Evolutionary conservation across 2,888 invertebrate species (phyloP).

Genomic region (Himalopsyche anomala): DNA sequence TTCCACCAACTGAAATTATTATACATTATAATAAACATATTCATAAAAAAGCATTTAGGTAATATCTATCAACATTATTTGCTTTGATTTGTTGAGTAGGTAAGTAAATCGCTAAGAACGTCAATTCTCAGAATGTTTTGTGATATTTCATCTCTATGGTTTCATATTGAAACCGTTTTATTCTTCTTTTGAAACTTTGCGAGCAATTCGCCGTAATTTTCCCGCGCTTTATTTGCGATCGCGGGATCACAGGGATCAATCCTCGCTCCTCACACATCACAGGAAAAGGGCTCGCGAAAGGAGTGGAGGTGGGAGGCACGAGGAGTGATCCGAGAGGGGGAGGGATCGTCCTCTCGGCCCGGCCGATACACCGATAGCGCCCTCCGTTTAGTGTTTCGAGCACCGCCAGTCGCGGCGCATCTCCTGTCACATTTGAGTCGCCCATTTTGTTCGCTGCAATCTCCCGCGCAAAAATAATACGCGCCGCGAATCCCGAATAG

Average conservation of each 20-base stretch:
- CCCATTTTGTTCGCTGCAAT: neutral
- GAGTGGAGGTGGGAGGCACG: neutral
- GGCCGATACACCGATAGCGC: neutral
- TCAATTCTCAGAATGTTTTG: no score
- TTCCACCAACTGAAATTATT: no score
- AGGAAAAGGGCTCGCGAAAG: neutral
- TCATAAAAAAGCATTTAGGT: no score
- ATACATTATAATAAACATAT: no score
- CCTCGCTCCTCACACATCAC: neutral
- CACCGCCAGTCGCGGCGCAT: slow-evolving; percentile 16
- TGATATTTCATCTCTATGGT: no score
- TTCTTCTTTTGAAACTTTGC: neutral
- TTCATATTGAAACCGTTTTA: neutral
- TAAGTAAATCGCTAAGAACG: no score
- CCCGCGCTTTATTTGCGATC: slow-evolving; percentile 17
- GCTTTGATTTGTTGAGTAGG: no score
- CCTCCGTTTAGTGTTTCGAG: slow-evolving; percentile 22
- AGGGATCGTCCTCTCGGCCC: slow-evolving; percentile 34
- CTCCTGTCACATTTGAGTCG: slow-evolving; percentile 2
- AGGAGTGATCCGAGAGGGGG: neutral
- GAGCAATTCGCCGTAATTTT: neutral
- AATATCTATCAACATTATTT: no score
- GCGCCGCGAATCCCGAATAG: slow-evolving; percentile 5
- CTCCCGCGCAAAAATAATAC: slow-evolving; percentile 23
- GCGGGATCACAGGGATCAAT: neutral